Base-by-base conservation (phyloP, 2,797 vertebrate species). In the Chaenodraco wilsoni region DNA sequence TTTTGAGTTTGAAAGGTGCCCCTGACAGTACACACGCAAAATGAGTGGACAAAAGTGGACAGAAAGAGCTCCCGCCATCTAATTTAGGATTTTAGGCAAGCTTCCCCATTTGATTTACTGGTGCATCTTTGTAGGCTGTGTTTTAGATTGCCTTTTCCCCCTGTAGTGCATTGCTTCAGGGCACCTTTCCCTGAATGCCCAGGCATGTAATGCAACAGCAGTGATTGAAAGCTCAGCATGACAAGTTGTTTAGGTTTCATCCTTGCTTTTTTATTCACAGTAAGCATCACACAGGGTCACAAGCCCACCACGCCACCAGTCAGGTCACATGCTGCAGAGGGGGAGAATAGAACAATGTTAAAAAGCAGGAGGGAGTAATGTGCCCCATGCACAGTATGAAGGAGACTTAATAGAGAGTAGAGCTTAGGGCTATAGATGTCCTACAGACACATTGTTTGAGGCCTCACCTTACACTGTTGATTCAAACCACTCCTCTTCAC, bases 1-100 rank as follows among this genome's bases (percentile, higher is more conserved):
- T 78, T 57, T 78, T 64, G 68, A 72, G 65, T 80, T 79, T 82
- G 51, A 69, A 87, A 79, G 69, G 61, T 68, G 57, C 73, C 56
- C 74, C 62, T 0, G 41, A 46, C 45, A 52, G 71, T 19, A 44
- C 49, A 50, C 48, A 55, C 37, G 60, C 77, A 66, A 78, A 79
- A 83, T 52, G 16, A 54, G 43, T 57, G 44, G 56, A 74, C 10
- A 79, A 76, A 63, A 27, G 27, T 69, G 73, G 58, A 48, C 10
- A 79, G 74, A 63, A 87, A 79, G 46, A 0, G 3, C 45, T 11
- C 19, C 21, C 12, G 43, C 70, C 55, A 74, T 76, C 74, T 62
- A 68, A 52, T 79, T 69, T 31, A 46, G 48, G 63, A 74, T 75
- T 66, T 83, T 37, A 72, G 56, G 45, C 21, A 79, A 70, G 33